Conservation (phyloP, 2,797 vertebrate genomes). For the Sebastes melanostomus region DNA sequence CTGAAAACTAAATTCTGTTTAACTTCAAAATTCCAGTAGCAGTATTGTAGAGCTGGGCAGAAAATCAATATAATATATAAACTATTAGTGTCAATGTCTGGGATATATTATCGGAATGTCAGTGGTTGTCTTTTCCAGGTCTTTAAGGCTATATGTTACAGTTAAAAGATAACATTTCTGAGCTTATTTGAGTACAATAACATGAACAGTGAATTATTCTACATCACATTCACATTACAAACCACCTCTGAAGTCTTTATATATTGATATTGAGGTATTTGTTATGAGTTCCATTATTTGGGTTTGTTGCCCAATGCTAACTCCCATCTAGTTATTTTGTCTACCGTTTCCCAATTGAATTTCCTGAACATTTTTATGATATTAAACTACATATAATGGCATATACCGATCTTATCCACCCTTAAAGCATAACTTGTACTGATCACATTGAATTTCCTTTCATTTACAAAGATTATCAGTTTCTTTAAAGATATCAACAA, state of each 20-base stretch:
- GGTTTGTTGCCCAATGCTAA: too few relatives aligned
- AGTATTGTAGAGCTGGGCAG: not conserved
- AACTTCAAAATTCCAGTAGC: not conserved
- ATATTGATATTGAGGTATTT: not conserved
- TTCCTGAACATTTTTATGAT: too few relatives aligned
- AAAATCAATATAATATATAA: not conserved
- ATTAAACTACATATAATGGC: too few relatives aligned
- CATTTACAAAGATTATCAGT: fast-evolving
- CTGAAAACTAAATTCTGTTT: conserved; percentile 10
- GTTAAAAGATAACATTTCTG: not conserved
- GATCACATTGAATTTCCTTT: too few relatives aligned
- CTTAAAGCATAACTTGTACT: too few relatives aligned
- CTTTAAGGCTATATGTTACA: not conserved
- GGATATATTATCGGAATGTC: not conserved
- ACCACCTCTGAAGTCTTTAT: not conserved
- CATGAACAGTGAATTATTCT: not conserved
- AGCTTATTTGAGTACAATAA: not conserved
- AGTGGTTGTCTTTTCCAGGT: not conserved
- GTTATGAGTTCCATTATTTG: not conserved
- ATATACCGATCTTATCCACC: too few relatives aligned
- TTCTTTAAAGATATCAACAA: too few relatives aligned
- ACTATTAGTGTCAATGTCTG: not conserved
- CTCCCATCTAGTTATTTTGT: too few relatives aligned
- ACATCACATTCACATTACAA: too few relatives aligned
- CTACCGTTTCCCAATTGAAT: too few relatives aligned